Evolutionary conservation across 2,888 invertebrate genomes (phyloP).

Genomic region (Orthosia gothica): DNA sequence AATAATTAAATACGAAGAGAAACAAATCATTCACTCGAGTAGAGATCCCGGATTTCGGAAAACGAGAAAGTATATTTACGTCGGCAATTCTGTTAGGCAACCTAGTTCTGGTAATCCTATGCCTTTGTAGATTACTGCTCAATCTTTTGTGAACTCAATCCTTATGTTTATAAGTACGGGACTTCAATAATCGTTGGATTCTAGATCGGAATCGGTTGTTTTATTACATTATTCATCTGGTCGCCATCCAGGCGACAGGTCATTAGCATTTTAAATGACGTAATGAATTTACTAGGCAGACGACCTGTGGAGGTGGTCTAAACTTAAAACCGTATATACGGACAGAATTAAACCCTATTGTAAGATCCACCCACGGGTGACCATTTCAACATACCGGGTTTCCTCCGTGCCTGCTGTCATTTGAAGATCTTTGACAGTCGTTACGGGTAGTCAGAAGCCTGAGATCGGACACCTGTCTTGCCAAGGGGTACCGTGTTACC

Average conservation of each 20-base stretch:
- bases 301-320: slow-evolving; percentile 71
- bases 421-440: too few species aligned
- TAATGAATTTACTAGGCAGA: slow-evolving; percentile 84
- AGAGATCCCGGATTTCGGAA: background rate
- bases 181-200: slow-evolving; percentile 77
- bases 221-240: slow-evolving; percentile 84
- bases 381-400: too few species aligned
- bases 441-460: too few species aligned
- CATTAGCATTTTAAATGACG: slow-evolving; percentile 89
- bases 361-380: too few species aligned
- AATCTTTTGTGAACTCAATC: slow-evolving; percentile 23
- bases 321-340: slow-evolving; percentile 63
- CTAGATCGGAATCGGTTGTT: slow-evolving; percentile 81
- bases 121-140: slow-evolving; percentile 32
- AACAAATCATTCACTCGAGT: background rate
- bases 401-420: too few species aligned
- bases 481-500: too few species aligned
- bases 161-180: slow-evolving; percentile 47
- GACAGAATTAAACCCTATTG: slow-evolving; percentile 48
- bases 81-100: slow-evolving; percentile 13
- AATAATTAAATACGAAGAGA: slow-evolving; percentile 4
- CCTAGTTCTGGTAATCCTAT: slow-evolving; percentile 41
- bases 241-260: slow-evolving; percentile 81
- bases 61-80: slow-evolving; percentile 10
- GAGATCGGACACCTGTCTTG: too few species aligned